Conservation (phyloP, 2,888 invertebrate species). For the Chelonus formosanus region DNA sequence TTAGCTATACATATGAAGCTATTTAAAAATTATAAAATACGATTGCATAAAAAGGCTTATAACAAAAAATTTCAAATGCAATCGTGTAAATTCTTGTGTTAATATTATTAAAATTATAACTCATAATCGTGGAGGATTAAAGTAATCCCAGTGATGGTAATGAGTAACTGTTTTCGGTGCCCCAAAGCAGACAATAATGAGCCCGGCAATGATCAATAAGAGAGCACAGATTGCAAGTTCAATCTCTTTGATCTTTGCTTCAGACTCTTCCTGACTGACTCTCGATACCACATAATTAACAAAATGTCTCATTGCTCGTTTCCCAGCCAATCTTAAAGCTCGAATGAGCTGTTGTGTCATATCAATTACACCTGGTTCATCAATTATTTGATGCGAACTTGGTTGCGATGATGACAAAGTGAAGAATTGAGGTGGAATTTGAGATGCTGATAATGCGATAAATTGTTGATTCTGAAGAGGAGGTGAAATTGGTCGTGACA, state of each 20-base stretch:
- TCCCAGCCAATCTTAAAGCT: conserved; percentile 74
- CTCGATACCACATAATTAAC: conserved; percentile 73
- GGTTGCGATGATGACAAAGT: conserved; percentile 46
- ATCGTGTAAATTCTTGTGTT: conserved; percentile 1
- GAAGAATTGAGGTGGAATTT: conserved; percentile 54
- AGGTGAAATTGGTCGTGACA: conserved; percentile 39
- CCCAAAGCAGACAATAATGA: conserved; percentile 79
- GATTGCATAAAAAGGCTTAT: too few species aligned
- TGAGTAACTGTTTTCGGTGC: conserved; percentile 74
- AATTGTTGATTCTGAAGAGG: conserved; percentile 42
- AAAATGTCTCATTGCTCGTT: conserved; percentile 74
- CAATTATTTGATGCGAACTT: conserved; percentile 48
- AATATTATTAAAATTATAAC: conserved; percentile 29
- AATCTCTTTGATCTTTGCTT: conserved; percentile 72
- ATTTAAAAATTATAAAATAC: too few species aligned
- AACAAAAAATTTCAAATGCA: too few species aligned
- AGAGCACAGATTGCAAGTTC: conserved; percentile 82
- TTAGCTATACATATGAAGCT: too few species aligned
- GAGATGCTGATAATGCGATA: conserved; percentile 54
- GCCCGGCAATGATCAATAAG: conserved; percentile 79
- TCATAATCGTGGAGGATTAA: conserved; percentile 77
- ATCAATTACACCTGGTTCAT: conserved; percentile 75
- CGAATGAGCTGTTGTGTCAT: conserved; percentile 76
- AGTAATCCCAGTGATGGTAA: conserved; percentile 89
- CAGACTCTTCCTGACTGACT: conserved; percentile 69